Base-by-base conservation (phyloP, 2,113 vertebrate genomes). In the Cyprinus carpio region DNA sequence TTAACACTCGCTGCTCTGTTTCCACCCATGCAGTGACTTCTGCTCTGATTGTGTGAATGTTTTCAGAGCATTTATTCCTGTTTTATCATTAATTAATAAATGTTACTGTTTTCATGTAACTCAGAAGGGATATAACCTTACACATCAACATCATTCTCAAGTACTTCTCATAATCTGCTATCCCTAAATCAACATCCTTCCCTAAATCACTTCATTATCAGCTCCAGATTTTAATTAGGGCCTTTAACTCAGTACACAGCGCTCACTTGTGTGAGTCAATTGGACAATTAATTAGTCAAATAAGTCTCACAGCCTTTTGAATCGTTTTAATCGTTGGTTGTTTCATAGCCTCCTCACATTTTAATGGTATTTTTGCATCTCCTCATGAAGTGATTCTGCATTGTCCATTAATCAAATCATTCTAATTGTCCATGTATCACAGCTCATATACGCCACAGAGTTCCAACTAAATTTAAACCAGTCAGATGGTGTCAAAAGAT, bases 271-370 rank as follows among this genome's bases (percentile, higher is more conserved):
- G 46, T 72, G 84, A 87, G 88, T 89, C 88, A 90, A 89, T 90
- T 89, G 82, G 84, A 87, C 87, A 88, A 89, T 89, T 87, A 91
- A 88, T 90, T 89, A 88, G 87, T 89, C 85, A 81, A 87, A 86
- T 89, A 87, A 75, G 75, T 83, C 71, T 71, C 31, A 54, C 64
- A 10, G 81, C 78, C 85, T 90, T 81, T 74, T 80, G 54, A 83
- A 71, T 85, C 56, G 64, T 82, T 40, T 87, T 89, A 81, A 84
- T 87, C 74, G 75, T 62, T 60, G n/a, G 43, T 29, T 84, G 64
- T 64, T 88, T 77, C 65, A 25, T 69, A 62, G 60, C 31, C 49
- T 69, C 43, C 4, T 40, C 15, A 49, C 2, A 13, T 69, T 74
- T 51, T 25, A 29, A 71, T 51, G 6, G 37, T 69, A 56, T 51